A percentile compares a stretch with the other conserved stretches of the same genome.
These are phyloP conservation scores for Sialis lutaria DNA, from an alignment of 2,888 invertebrate species.

Conservation along the genomic window DNA sequence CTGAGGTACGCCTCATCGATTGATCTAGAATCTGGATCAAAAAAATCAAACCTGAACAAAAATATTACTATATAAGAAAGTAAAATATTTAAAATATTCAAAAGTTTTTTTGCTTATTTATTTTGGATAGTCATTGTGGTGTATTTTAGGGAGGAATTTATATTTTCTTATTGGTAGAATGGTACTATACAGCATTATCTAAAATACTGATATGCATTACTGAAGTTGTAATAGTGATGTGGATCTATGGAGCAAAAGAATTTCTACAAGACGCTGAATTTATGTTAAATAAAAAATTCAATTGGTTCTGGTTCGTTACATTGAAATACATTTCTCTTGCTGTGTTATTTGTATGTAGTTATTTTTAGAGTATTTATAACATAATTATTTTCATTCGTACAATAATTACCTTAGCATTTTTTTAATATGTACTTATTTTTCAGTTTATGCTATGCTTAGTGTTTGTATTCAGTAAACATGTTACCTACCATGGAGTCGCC, in stretches of 20 bases:
- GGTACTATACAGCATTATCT: constrained; percentile 72
- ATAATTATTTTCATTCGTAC: not conserved
- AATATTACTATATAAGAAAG: not conserved
- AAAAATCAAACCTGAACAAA: not conserved
- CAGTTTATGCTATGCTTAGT: constrained; percentile 49
- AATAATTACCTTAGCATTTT: not conserved
- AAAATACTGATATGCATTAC: constrained; percentile 60
- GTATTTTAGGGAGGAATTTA: constrained; percentile 63
- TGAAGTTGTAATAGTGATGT: constrained; percentile 64
- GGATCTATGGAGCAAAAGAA: constrained; percentile 56
- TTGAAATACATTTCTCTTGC: constrained; percentile 58
- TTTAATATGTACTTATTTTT: constrained; percentile 13
- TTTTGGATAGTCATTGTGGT: too few species aligned
- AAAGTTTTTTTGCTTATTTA: constrained; percentile 3
- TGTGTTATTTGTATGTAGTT: constrained; percentile 37
- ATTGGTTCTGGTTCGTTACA: constrained; percentile 45
- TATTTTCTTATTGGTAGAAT: constrained; percentile 65
- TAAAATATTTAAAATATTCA: not conserved
- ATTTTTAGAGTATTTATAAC: not conserved
- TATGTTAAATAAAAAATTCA: constrained; percentile 46
- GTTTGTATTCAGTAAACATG: constrained; percentile 35
- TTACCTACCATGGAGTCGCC: constrained; percentile 33
- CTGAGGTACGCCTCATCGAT: too few species aligned
- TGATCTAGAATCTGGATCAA: not conserved
- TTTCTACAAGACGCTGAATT: constrained; percentile 50